Conservation (phyloP, 2,797 vertebrate species). For the Clarias fuscus region DNA sequence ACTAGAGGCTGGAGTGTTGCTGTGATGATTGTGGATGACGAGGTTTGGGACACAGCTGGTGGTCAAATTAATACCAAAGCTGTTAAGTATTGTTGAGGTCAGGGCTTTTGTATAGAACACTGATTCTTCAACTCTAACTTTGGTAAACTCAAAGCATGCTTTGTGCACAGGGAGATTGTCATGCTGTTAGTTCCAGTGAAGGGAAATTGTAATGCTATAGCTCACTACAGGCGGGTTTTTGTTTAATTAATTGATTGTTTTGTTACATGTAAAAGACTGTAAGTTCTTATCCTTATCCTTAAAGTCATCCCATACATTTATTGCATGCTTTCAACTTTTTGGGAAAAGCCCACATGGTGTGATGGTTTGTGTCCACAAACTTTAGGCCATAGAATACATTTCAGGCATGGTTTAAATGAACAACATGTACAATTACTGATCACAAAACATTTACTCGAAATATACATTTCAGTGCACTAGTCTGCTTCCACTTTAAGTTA, state of each 20-base stretch:
- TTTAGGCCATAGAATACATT: not conserved
- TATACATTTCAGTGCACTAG: not conserved
- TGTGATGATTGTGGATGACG: not conserved
- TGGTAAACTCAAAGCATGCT: not conserved
- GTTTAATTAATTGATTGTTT: not conserved
- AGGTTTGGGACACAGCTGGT: not conserved
- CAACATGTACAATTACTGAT: not conserved
- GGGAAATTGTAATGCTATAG: not conserved
- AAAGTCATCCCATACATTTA: not conserved
- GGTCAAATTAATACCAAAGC: not conserved
- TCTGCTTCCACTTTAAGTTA: constrained; percentile 23
- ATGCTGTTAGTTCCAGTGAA: not conserved
- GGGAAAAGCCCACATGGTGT: not conserved
- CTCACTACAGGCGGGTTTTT: not conserved
- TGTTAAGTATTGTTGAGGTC: not conserved
- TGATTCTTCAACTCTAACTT: not conserved
- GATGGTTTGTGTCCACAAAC: not conserved
- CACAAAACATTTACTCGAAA: not conserved
- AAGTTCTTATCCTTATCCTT: not conserved
- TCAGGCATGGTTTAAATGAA: not conserved
- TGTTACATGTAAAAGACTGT: not conserved
- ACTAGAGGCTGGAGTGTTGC: not conserved
- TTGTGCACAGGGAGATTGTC: not conserved
- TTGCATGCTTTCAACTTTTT: not conserved
- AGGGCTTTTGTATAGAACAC: not conserved